phyloP scores from a whole-genome alignment of 2,113 vertebrate species.

The Vireo altiloquus region DNA sequence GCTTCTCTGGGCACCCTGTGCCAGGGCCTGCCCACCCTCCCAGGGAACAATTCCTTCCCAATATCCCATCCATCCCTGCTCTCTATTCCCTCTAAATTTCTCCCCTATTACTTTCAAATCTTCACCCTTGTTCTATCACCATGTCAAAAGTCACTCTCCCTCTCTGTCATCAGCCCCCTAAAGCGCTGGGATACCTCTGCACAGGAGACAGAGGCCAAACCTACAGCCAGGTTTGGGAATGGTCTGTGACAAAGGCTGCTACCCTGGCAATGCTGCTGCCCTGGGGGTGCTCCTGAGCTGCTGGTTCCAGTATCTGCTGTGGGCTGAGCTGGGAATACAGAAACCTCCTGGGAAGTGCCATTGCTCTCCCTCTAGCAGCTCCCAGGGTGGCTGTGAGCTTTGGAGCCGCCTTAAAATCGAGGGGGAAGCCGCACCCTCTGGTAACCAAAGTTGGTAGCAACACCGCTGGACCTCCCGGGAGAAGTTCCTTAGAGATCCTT shows the following conservation, averaged over 20 bases:
- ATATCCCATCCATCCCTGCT: accelerated
- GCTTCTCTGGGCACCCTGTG: background rate
- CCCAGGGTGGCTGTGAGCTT: background rate
- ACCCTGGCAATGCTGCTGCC: background rate
- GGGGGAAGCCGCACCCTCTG: background rate
- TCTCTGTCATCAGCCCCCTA: background rate
- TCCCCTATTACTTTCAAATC: background rate
- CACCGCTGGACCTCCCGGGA: background rate
- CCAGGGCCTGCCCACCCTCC: background rate
- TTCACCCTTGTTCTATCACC: background rate
- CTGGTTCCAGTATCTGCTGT: background rate
- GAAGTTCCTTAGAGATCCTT: background rate
- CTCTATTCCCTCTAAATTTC: no score
- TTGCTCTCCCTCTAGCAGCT: background rate
- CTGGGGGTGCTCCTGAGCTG: background rate
- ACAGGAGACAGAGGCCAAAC: background rate
- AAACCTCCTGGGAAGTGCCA: background rate
- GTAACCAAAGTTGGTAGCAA: slow-evolving; percentile 67
- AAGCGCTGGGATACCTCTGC: background rate
- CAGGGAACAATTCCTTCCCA: background rate
- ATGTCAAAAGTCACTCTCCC: background rate
- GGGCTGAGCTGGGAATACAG: background rate
- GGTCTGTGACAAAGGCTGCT: accelerated
- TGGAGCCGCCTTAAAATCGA: background rate
- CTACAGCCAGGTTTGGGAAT: background rate